phyloP scores from a whole-genome alignment of 2,888 invertebrate genomes.

The Pachliopta kotzebuea region DNA sequence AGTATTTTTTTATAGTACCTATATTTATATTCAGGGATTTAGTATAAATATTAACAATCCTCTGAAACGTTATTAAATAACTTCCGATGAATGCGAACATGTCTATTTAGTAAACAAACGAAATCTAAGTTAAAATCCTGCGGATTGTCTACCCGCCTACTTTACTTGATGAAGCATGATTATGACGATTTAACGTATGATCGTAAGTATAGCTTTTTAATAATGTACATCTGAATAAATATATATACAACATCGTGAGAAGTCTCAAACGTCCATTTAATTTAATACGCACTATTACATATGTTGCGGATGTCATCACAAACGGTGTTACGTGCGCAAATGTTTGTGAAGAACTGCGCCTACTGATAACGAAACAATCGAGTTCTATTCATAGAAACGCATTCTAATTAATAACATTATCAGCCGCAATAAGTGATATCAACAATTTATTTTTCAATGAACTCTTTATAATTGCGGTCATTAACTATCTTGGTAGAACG shows the following conservation, averaged over 20 bases:
- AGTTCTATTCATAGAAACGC: constrained; percentile 28
- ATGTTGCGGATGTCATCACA: constrained; percentile 17
- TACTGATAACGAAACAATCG: constrained; percentile 26
- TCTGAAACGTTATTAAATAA: no score
- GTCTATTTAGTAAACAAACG: no score
- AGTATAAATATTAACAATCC: no score
- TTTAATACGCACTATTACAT: constrained; percentile 7
- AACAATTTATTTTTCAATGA: constrained; percentile 30
- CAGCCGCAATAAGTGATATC: constrained; percentile 20
- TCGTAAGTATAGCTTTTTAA: no score
- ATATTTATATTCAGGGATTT: not conserved
- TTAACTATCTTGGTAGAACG: constrained; percentile 9
- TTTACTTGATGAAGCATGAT: no score
- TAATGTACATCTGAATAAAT: no score
- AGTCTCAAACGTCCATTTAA: constrained; percentile 9
- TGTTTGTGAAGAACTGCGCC: constrained; percentile 15
- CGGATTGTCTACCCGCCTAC: no score
- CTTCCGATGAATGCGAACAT: no score
- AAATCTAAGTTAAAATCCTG: no score
- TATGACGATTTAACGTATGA: no score
- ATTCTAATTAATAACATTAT: constrained; percentile 26
- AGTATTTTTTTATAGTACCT: not conserved
- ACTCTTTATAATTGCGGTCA: constrained; percentile 23
- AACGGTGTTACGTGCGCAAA: constrained; percentile 13
- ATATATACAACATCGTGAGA: not conserved